Evolutionary conservation across 2,113 vertebrate species (phyloP).

Genomic region (Phyllostomus hastatus): DNA sequence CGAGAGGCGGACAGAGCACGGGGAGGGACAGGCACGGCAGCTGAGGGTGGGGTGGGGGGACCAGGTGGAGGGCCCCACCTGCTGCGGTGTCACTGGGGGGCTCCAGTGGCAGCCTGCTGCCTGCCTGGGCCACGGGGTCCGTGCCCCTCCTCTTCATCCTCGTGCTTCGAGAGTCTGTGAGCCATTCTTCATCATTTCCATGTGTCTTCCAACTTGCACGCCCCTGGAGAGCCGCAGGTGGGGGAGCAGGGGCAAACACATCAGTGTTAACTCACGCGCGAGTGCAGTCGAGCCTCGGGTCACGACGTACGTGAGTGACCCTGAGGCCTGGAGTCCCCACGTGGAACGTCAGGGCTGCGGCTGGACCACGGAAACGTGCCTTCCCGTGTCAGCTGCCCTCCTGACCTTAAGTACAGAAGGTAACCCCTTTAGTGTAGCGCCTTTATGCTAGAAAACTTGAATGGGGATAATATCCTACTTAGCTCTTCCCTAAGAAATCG

Average conservation of each 20-base stretch:
- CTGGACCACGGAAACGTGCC: neutral
- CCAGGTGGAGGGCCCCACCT: neutral
- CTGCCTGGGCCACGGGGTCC: neutral
- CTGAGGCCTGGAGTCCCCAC: neutral
- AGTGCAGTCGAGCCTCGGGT: neutral
- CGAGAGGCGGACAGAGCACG: neutral
- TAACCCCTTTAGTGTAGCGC: neutral
- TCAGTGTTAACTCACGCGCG: neutral
- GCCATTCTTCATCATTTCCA: neutral
- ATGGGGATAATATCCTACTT: neutral
- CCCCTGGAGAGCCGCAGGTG: neutral
- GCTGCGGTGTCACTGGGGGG: neutral
- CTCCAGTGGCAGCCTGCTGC: neutral
- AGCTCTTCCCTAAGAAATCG: neutral
- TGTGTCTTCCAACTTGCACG: slow-evolving; percentile 5
- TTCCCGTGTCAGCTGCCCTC: neutral
- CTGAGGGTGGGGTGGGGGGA: too few species aligned
- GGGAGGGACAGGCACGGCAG: rapidly evolving
- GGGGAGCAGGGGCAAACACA: neutral
- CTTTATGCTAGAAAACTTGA: neutral
- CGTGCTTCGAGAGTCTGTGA: neutral
- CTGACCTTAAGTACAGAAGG: neutral
- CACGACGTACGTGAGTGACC: neutral
- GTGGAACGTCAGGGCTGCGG: neutral
- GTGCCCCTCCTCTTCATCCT: neutral